These are phyloP conservation scores for Lepeophtheirus nordmannii DNA, from an alignment of 2,888 invertebrate species.

Conservation along the genomic window DNA sequence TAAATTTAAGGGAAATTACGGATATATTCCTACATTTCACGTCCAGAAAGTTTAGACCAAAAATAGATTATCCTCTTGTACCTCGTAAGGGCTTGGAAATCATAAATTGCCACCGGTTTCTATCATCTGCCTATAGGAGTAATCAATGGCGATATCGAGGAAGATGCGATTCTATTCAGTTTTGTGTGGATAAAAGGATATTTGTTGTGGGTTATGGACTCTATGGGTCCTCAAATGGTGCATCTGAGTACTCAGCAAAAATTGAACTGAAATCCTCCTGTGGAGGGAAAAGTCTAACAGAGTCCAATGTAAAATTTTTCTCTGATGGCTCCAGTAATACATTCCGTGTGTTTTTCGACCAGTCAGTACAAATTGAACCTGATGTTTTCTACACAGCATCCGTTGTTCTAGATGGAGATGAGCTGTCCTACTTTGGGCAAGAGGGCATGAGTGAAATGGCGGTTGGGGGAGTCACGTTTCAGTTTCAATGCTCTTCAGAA, in stretches of 20 bases:
- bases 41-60: conserved; percentile 63
- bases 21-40: conserved; percentile 90
- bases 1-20: conserved; percentile 81
- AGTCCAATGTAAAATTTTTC: conserved; percentile 82
- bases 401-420: conserved; percentile 80
- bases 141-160: conserved; percentile 96
- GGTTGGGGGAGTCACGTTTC: conserved; percentile 82
- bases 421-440: conserved; percentile 89
- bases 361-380: conserved; percentile 48
- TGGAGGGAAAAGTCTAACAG: conserved; percentile 53
- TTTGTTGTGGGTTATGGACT: conserved; percentile 90
- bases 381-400: conserved; percentile 89
- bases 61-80: conserved; percentile 62
- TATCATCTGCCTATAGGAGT: conserved; percentile 86
- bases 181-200: conserved; percentile 83
- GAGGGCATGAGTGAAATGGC: conserved; percentile 89
- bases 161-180: conserved; percentile 88
- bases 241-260: conserved; percentile 73
- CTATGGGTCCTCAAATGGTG: conserved; percentile 88
- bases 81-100: conserved; percentile 39
- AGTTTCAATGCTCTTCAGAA: conserved; percentile 91
- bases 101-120: conserved; percentile 83
- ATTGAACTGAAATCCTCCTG: conserved; percentile 19
- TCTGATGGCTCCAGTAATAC: conserved; percentile 92
- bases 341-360: conserved; percentile 69